Base-by-base conservation (phyloP, 2,888 invertebrate genomes). In the Anticlea derivata region DNA sequence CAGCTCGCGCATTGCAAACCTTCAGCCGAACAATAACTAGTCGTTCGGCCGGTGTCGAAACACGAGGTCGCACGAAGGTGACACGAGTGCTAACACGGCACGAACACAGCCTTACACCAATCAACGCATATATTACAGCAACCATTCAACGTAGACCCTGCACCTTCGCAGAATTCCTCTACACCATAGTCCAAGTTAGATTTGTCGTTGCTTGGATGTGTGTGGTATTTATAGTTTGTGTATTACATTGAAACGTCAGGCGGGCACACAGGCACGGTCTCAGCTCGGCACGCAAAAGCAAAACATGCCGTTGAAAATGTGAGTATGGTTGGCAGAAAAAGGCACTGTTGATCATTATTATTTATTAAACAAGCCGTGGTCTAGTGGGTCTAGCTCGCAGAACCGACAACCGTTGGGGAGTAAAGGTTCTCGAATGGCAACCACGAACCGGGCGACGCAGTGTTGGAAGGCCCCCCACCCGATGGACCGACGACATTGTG, bases 61-160 rank as follows among this genome's bases (percentile, higher is more conserved):
- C 84, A 69, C 87, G 89, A 88, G 89, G 89, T 90, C 89, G 86
- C 69, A 66, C 83, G 87, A 87, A 90, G 88, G 89, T 89, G 88
- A 89, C 69, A 73, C 78, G 78, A 81, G 74, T 73, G 79, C 80
- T 83, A 83, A 85, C 84, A 80, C 80, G 73, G 68, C 73, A 86
- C 84, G 80, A 80, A 63, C 69, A 66, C 46, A 44, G 5, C 22
- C 50, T 44, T 44, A 50, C 66, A 65, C 73, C 74, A 72, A 70
- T 74, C 66, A 64, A 52, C 60, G 66, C 68, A 70, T 74, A 68
- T 69, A 75, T 71, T 69, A 66, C 65, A 56, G 53, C 63, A 60
- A 52, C 65, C 64, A 65, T 27, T 29, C 35, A 7, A 33, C 29
- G 1, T 12, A 33, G 22, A 43, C 8, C 43, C 8, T 5, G 34